phyloP scores from a whole-genome alignment of 2,113 vertebrate species.

The Myotis lucifugus region DNA sequence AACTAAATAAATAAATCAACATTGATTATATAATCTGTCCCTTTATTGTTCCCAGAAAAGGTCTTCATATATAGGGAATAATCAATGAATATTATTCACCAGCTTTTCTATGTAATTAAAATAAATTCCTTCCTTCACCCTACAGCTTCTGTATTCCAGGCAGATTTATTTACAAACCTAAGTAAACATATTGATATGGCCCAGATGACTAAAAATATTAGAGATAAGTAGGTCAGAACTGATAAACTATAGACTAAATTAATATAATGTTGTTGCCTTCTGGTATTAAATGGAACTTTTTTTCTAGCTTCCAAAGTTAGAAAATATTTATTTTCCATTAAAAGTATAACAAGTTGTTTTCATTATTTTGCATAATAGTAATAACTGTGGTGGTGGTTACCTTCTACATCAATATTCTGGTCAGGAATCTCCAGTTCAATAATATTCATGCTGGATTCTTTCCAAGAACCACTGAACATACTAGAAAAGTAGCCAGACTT shows the following conservation, averaged over 20 bases:
- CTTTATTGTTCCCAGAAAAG: not conserved
- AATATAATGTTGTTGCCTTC: constrained; percentile 4
- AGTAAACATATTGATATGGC: not conserved
- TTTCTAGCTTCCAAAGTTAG: not conserved
- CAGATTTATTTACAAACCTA: not conserved
- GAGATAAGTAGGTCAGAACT: not conserved
- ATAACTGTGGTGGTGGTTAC: constrained; percentile 81
- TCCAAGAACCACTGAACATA: constrained; percentile 99
- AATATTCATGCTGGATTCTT: constrained; percentile 95
- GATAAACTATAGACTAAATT: not conserved
- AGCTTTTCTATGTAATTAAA: not conserved
- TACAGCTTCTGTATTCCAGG: not conserved
- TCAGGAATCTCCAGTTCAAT: constrained; percentile 98
- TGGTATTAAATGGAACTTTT: not conserved
- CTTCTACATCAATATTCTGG: constrained; percentile 97
- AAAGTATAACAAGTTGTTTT: constrained; percentile 38
- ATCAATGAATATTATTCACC: not conserved
- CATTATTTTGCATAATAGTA: constrained; percentile 39
- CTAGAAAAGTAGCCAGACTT: constrained; percentile 99
- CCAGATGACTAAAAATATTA: not conserved
- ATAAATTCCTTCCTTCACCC: not conserved
- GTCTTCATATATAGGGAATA: not conserved
- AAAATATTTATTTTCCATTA: constrained; percentile 40
- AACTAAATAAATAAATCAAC: too few species aligned
- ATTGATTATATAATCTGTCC: not conserved